Percentiles rank a stretch among this genome's conserved stretches.
These are phyloP conservation scores for Elephas maximus DNA, from an alignment of 2,113 vertebrate species.

Conservation along the genomic window DNA sequence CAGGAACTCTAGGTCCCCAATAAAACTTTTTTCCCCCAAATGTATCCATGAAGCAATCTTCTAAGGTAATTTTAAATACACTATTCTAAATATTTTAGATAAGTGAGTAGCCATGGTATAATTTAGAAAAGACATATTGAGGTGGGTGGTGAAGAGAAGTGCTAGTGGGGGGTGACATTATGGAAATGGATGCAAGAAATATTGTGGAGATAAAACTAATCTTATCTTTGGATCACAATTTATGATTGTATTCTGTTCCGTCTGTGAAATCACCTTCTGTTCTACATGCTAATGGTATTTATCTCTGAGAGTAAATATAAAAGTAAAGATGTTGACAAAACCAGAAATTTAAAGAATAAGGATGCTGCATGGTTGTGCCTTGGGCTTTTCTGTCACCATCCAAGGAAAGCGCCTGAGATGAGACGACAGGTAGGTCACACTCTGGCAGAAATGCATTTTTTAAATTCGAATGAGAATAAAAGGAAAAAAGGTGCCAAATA, in stretches of 20 bases:
- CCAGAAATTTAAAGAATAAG: background rate
- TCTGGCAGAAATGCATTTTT: no score
- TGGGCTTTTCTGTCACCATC: background rate
- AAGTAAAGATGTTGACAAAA: background rate
- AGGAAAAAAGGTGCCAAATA: background rate
- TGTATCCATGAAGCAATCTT: background rate
- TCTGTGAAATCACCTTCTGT: background rate
- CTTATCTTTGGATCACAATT: no score
- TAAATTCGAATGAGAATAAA: background rate
- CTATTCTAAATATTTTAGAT: background rate
- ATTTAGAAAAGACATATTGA: background rate
- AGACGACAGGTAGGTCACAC: rapidly evolving
- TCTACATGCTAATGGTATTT: no score
- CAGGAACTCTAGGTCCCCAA: background rate
- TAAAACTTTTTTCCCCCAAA: no score
- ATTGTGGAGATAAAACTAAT: background rate
- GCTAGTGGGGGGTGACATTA: rapidly evolving
- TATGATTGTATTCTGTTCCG: no score
- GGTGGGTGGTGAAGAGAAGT: background rate
- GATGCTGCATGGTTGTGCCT: rapidly evolving
- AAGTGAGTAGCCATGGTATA: no score
- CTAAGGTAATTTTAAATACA: background rate
- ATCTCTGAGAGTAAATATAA: background rate
- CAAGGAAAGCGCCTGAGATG: background rate
- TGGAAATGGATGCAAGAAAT: background rate